Base-by-base conservation (phyloP, 1,140 invertebrate species). In the Drosophila repleta region DNA sequence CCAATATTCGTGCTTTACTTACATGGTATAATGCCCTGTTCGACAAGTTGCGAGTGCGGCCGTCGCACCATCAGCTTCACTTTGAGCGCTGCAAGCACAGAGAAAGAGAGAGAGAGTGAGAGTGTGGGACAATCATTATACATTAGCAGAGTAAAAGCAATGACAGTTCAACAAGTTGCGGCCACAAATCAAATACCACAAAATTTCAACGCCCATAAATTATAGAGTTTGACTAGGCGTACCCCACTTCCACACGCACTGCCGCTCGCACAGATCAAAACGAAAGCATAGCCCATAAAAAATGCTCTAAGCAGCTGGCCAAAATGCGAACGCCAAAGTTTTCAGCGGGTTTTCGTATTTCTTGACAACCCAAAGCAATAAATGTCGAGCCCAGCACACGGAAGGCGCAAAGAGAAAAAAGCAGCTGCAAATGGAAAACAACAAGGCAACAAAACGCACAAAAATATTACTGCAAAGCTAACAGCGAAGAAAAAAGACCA, bases 21-120 rank as follows among this genome's bases (percentile, higher is more conserved):
- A 99, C 98, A 96, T 92, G 98, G 98, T 95, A 99, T 97, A 90
- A 99, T 99, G 92, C 98, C 98, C 94, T 99, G 97, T 74, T 97
- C 97, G 74, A 99, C 97, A 68, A 99, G 94, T 93, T 99, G 97
- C 93, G 96, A 97, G 80, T 98, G 95, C 48, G 98, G 97, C 87
- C 97, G 94, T 91, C 98, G 94, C 92, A 98, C 94, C 96, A 98
- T 97, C 92, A 99, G 93, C 93, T 99, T 99, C 91, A 98, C 96
- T 94, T 99, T 99, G 82, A 99, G 94, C 83, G 97, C 98, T 99
- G 94, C 62, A 96, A 96, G 92, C 1, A 8, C 93, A 78, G 93
- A 92, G 8, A 20, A 20, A 29, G 37, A 39, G 11, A 39, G 1
- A 39, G 2, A 37, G 10, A 37, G 3, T 37, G 53, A 48, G 8